Percentiles rank a stretch among this genome's conserved stretches.
Evolutionary conservation across 2,113 vertebrate genomes (phyloP).

Genomic region (Silurus asotus): DNA sequence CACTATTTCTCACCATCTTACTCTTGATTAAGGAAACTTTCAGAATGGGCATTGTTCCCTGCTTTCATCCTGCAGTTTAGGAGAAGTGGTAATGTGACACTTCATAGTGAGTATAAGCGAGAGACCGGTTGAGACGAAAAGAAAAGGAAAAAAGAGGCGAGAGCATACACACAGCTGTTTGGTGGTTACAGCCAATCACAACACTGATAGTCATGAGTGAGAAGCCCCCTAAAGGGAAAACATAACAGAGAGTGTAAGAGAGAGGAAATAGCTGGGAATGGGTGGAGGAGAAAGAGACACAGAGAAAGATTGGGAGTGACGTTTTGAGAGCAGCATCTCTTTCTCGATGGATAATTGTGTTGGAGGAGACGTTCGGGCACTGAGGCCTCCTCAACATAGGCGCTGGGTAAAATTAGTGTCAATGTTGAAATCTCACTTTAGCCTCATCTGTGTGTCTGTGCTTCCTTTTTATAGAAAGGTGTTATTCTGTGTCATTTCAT

Average conservation of each 20-base stretch:
- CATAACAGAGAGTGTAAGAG: not conserved
- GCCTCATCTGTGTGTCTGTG: not conserved
- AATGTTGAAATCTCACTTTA: not conserved
- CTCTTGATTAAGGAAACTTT: constrained; percentile 24
- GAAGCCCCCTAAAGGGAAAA: not conserved
- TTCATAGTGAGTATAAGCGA: not conserved
- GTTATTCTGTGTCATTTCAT: not conserved
- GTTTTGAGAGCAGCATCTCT: constrained; percentile 12
- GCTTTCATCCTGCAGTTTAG: constrained; percentile 4
- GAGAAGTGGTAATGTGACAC: constrained; percentile 8
- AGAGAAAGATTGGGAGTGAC: constrained; percentile 8
- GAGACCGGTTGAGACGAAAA: not conserved
- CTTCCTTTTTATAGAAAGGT: not conserved
- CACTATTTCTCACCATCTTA: not conserved
- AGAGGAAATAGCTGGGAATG: constrained; percentile 4
- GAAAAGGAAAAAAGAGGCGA: not conserved
- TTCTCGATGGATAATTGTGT: not conserved
- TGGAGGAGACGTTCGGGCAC: not conserved
- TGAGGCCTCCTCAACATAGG: not conserved
- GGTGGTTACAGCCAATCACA: not conserved
- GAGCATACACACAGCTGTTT: not conserved
- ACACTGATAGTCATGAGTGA: constrained; percentile 3
- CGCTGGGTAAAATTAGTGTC: not conserved
- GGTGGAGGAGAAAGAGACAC: not conserved
- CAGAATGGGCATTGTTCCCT: not conserved